Percentiles rank a stretch among this genome's conserved stretches.
Evolutionary conservation across 2,113 vertebrate species (phyloP).

Genomic region (Pelmatolapia mariae): DNA sequence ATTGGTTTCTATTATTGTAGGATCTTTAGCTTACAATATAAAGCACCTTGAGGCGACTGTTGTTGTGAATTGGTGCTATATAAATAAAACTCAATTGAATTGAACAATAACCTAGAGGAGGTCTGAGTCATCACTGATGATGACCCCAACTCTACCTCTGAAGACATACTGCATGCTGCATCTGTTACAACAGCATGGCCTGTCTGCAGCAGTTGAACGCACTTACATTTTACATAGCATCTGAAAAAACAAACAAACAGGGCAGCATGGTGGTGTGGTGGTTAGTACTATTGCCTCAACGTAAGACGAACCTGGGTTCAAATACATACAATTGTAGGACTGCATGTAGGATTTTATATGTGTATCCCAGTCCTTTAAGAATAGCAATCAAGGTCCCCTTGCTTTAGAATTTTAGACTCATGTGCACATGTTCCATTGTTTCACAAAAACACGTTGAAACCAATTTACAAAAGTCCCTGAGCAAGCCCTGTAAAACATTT

Average conservation of each 20-base stretch:
- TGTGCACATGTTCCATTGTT: background rate
- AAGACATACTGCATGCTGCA: background rate
- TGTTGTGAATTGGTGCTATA: background rate
- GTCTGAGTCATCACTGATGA: background rate
- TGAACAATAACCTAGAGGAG: background rate
- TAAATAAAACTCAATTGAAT: background rate
- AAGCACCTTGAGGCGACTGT: background rate
- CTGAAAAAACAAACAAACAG: background rate
- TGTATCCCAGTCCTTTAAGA: background rate
- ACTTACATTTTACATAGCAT: background rate
- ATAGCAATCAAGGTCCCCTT: background rate
- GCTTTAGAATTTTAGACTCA: background rate
- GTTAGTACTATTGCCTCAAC: background rate
- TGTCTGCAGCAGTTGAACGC: background rate
- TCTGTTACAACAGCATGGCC: background rate
- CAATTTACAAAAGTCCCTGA: background rate
- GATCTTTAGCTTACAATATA: background rate
- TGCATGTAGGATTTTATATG: background rate
- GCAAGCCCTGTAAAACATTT: background rate
- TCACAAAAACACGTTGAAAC: background rate
- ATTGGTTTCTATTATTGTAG: background rate
- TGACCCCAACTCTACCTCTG: background rate
- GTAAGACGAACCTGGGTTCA: background rate
- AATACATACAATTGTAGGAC: background rate
- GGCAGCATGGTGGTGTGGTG: background rate